Conservation (phyloP, 2,888 invertebrate species). For the Troides helena region DNA sequence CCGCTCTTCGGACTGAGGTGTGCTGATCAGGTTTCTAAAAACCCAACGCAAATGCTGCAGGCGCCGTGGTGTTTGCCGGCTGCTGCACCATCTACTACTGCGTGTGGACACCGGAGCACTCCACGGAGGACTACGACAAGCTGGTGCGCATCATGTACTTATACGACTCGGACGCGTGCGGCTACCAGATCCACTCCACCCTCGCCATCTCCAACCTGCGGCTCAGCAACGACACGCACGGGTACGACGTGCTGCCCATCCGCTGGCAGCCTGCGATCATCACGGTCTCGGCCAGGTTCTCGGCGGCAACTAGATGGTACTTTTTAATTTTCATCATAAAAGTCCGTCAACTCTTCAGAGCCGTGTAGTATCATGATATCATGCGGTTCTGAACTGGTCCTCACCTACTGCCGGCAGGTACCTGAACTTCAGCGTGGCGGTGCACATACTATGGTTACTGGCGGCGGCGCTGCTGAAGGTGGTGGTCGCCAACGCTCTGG, state of each 20-base stretch:
- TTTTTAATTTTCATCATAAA: neutral
- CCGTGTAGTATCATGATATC: neutral
- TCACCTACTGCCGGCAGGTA: conserved; percentile 45
- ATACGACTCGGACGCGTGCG: conserved; percentile 57
- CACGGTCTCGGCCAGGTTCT: conserved; percentile 51
- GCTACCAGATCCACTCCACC: conserved; percentile 37
- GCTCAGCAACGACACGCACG: conserved; percentile 52
- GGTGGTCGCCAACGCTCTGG: conserved; percentile 34
- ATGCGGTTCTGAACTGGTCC: neutral
- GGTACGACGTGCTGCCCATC: conserved; percentile 49
- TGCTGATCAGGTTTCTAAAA: too few species aligned
- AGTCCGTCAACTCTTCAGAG: too few species aligned
- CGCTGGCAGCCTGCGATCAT: conserved; percentile 44
- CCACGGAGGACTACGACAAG: conserved; percentile 49
- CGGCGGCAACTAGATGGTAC: conserved; percentile 55
- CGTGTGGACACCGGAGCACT: conserved; percentile 51
- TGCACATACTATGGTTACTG: conserved; percentile 55
- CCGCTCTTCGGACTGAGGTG: too few species aligned
- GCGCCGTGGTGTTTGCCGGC: conserved; percentile 45
- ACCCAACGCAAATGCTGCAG: conserved; percentile 37
- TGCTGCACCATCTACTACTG: conserved; percentile 49
- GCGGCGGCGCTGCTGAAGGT: conserved; percentile 43
- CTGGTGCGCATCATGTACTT: conserved; percentile 65
- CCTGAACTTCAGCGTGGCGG: conserved; percentile 44
- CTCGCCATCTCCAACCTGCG: conserved; percentile 43